Evolutionary conservation across 2,113 vertebrate genomes (phyloP), one percentile per base, ranked within the genome.

Genomic region (Orthonyx spaldingii): DNA sequence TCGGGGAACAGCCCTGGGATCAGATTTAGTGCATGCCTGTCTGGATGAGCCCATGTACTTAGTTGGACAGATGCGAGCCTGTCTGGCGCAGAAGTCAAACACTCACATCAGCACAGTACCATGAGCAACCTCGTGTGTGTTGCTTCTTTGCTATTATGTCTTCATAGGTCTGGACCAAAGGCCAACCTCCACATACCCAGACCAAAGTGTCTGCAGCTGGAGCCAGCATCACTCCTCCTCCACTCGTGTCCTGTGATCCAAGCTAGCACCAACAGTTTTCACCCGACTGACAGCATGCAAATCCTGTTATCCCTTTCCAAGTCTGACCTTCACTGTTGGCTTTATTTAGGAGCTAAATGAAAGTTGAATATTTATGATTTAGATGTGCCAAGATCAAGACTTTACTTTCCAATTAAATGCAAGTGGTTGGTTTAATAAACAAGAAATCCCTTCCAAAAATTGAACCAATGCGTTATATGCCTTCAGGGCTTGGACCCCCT

Each of bases 401-500:
- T 94, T 90, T 30, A 57, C 80, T 84, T 94, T 77, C 81, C 71
- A 89, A 66, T 89, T 85, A 90, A 94, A 86, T 84, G 89, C 59
- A 90, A 83, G 82, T 57, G 78, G 69, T 61, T 91, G 47, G 42
- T 85, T 90, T 83, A 91, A 91, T 80, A 95, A 88, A 87, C 70
- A 88, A 94, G 74, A 94, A 96, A 94, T 76, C 42, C 30, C 13
- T 90, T 94, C 78, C 57, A 93, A 89, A 97, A 91, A 50, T 11
- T 23, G 35, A 87, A 90, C 57, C 61, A 83, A 89, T 0, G 4
- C 3, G 3, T 79, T 91, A 85, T 32, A 50, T 28, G 30, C 46
- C 93, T 93, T 89, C 78, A 72, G 81, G 50, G 61, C 63, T 82
- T 53, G 33, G 74, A 92, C 46, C 11, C 39, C 39, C 63, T 91